Evolutionary conservation across 2,113 vertebrate genomes (phyloP), one percentile per base, ranked within the genome.

Genomic region (Saguinus midas): DNA sequence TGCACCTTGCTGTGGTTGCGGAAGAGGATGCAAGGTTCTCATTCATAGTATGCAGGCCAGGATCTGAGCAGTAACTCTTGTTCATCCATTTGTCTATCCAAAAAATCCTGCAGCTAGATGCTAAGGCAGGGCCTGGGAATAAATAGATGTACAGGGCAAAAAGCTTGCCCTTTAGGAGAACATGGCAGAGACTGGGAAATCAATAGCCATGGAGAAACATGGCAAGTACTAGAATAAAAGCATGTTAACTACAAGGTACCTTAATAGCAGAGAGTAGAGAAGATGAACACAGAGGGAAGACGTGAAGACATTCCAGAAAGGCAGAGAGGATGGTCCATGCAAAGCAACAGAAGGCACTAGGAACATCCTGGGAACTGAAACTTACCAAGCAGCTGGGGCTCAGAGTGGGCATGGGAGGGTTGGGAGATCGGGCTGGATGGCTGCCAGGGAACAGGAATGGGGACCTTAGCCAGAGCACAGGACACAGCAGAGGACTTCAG

Each of bases 371-470:
- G 48, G 72, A 17, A 48, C 25, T 43, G 52, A 37, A 11, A 6
- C 52, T 73, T 72, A 52, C 17, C 8, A 45, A 45, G 91, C 40
- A 70, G 14, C 57, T 82, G 66, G 55, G 18, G 40, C 50, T 82
- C 23, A 25, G 6, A 2, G 4, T 6, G 21, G 40, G 48, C 4
- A 0, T 0, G 11, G 17, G 37, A 32, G 27, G 13, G 3, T 0
- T 0, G 0, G 64, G 27, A 4, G 12, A 55, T 35, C 11, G 43
- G 37, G 18, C 10, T 17, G 50, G 27, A 78, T 48, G 55, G 16
- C 14, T 2, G 10, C 48, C 11, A 23, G 0, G 45, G 37, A 20
- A 37, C 48, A 8, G 29, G 64, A 35, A 50, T 45, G 0, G 0
- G 37, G 37, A 20, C 25, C 57, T 25, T 0, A 16, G 72, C 11